phyloP scores from a whole-genome alignment of 2,797 vertebrate species.

The Aulostomus chinensis region DNA sequence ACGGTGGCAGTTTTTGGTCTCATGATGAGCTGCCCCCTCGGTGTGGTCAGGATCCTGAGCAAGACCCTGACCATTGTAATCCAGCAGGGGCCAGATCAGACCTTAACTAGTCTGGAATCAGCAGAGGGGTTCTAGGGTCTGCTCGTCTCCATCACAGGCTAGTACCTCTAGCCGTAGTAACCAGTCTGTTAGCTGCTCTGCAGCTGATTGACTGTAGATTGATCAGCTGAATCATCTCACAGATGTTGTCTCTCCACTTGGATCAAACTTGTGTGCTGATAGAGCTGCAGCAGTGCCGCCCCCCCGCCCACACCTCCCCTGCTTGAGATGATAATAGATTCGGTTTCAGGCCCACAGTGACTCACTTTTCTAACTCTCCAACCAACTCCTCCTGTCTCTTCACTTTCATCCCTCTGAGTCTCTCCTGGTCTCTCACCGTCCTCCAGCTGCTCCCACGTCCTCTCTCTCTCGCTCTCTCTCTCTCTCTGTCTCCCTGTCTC shows the following conservation, averaged over 20 bases:
- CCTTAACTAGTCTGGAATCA: not conserved
- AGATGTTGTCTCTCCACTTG: too few relatives aligned
- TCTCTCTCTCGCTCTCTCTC: too few relatives aligned
- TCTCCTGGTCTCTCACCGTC: not conserved
- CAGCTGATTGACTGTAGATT: too few relatives aligned
- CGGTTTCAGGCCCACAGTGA: slow-evolving; percentile 37
- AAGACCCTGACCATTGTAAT: slow-evolving; percentile 14
- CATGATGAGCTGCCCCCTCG: not conserved
- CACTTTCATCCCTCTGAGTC: not conserved
- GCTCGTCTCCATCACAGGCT: not conserved
- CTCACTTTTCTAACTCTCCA: slow-evolving; percentile 39
- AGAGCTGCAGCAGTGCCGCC: too few relatives aligned
- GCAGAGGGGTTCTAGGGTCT: not conserved
- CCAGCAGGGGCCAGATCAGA: not conserved
- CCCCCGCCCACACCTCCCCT: slow-evolving; percentile 42
- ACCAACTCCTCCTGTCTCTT: slow-evolving; percentile 11
- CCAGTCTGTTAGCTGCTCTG: too few relatives aligned
- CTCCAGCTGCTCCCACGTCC: not conserved
- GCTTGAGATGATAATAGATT: slow-evolving; percentile 15
- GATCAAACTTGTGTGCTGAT: too few relatives aligned
- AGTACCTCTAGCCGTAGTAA: too few relatives aligned
- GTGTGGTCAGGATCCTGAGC: slow-evolving; percentile 17
- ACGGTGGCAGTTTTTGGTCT: slow-evolving; percentile 3
- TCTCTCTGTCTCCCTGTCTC: too few relatives aligned
- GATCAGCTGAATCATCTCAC: too few relatives aligned